Evolutionary conservation across 2,797 vertebrate species (phyloP).

Genomic region (Coilia nasus): DNA sequence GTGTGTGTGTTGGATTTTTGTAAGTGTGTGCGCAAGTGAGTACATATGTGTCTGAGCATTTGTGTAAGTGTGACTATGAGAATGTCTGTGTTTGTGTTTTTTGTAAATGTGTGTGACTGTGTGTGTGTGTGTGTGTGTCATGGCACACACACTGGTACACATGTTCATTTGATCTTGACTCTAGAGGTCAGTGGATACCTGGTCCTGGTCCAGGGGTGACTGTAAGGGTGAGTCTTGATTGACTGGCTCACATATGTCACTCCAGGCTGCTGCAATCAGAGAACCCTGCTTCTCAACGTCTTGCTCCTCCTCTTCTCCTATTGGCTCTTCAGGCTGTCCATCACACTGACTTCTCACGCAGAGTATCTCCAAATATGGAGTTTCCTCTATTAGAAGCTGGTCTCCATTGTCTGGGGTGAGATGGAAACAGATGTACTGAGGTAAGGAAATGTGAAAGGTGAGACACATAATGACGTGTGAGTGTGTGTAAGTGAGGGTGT

Average conservation of each 20-base stretch:
- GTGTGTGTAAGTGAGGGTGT: neutral
- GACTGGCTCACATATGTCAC: conserved; percentile 58
- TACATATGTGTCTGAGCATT: no score
- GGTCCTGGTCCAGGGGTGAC: conserved; percentile 12
- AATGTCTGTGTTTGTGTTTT: neutral
- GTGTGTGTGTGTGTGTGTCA: conserved; percentile 17
- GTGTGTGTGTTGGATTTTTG: no score
- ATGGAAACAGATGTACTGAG: neutral
- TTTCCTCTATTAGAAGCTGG: conserved; percentile 61
- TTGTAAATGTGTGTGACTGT: conserved; percentile 14
- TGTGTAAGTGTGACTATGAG: no score
- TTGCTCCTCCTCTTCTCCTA: neutral
- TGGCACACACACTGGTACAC: neutral
- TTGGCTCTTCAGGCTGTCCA: conserved; percentile 25
- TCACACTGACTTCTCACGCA: conserved; percentile 45
- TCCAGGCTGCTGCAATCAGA: conserved; percentile 77
- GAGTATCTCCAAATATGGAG: conserved; percentile 78
- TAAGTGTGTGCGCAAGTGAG: no score
- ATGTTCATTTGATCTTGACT: neutral
- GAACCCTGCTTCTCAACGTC: conserved; percentile 72
- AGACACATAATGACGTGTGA: neutral
- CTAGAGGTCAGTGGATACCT: conserved; percentile 31
- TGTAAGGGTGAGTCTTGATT: conserved; percentile 31
- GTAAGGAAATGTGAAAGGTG: neutral
- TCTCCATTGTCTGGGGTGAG: neutral